Conservation (phyloP, 2,113 vertebrate species). For the Dermatemys mawii region DNA sequence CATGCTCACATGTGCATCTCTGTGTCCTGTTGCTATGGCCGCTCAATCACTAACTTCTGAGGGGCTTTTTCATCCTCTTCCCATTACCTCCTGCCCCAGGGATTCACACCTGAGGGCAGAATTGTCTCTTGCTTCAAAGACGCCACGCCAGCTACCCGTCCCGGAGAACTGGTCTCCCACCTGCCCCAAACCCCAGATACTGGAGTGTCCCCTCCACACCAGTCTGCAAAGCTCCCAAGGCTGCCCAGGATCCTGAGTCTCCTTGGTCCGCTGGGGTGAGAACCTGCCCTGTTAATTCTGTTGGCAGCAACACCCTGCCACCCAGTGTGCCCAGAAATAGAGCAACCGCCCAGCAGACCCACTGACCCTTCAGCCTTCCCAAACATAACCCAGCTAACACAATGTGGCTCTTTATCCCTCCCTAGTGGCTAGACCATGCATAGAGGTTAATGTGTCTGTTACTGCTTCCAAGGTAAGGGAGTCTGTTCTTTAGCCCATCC, state of each 20-base stretch:
- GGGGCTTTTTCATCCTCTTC: not conserved
- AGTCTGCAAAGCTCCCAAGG: not conserved
- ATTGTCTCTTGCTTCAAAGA: not conserved
- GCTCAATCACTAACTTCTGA: not conserved
- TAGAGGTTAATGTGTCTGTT: not conserved
- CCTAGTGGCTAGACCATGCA: not conserved
- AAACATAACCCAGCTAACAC: not conserved
- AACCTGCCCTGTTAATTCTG: not conserved
- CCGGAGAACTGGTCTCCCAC: not conserved
- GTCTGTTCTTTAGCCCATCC: not conserved
- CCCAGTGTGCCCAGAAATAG: not conserved
- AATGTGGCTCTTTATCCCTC: not conserved
- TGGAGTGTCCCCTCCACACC: not conserved
- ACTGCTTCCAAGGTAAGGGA: not conserved
- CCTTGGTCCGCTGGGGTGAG: not conserved
- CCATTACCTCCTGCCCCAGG: not conserved
- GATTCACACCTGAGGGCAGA: not conserved
- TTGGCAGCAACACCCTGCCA: not conserved
- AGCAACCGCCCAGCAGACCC: not conserved
- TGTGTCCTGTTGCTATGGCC: not conserved
- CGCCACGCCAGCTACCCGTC: not conserved
- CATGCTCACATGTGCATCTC: not conserved
- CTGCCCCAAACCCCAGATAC: not conserved
- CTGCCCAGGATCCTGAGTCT: no score
- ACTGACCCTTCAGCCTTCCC: not conserved